Evolutionary conservation across 2,888 invertebrate genomes (phyloP).

Genomic region (Flexamia atlantica): DNA sequence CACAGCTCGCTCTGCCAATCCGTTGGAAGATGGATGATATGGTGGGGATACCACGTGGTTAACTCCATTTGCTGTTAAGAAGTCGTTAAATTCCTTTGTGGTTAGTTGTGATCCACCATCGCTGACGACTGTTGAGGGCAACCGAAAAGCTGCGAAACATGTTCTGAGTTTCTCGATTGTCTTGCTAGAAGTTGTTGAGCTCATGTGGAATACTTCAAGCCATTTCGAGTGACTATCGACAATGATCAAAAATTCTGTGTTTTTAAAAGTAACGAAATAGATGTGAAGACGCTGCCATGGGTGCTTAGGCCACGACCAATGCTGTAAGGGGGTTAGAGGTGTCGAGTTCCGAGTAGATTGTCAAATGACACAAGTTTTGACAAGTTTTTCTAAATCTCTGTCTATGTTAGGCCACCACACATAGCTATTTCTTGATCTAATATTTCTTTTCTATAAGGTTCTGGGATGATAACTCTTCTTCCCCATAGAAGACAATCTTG

Average conservation of each 20-base stretch:
- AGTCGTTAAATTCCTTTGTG: slow-evolving; percentile 47
- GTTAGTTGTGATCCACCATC: slow-evolving; percentile 51
- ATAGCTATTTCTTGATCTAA: slow-evolving; percentile 50
- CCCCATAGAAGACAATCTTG: slow-evolving; percentile 41
- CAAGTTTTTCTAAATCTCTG: slow-evolving; percentile 44
- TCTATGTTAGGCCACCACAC: slow-evolving; percentile 57
- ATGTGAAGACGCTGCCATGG: slow-evolving; percentile 56
- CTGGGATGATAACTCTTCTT: slow-evolving; percentile 47
- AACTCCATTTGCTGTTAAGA: slow-evolving; percentile 49
- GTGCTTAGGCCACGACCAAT: slow-evolving; percentile 43
- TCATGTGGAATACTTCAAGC: slow-evolving; percentile 60
- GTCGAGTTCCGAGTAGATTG: slow-evolving; percentile 65
- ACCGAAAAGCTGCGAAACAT: slow-evolving; percentile 32
- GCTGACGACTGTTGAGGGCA: slow-evolving; percentile 29
- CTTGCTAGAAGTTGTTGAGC: slow-evolving; percentile 10
- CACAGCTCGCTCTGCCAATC: slow-evolving; percentile 70
- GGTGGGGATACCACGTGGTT: not conserved
- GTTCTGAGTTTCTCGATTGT: slow-evolving; percentile 33
- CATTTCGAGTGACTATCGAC: slow-evolving; percentile 64
- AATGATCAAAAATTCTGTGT: slow-evolving; percentile 54
- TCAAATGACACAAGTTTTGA: slow-evolving; percentile 63
- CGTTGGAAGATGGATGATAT: slow-evolving; percentile 36
- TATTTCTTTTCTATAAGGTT: slow-evolving; percentile 30
- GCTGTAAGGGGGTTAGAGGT: slow-evolving; percentile 66
- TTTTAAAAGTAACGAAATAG: slow-evolving; percentile 36